Base-by-base conservation (phyloP, 1,140 invertebrate genomes). In the Macrobrachium rosenbergii region DNA sequence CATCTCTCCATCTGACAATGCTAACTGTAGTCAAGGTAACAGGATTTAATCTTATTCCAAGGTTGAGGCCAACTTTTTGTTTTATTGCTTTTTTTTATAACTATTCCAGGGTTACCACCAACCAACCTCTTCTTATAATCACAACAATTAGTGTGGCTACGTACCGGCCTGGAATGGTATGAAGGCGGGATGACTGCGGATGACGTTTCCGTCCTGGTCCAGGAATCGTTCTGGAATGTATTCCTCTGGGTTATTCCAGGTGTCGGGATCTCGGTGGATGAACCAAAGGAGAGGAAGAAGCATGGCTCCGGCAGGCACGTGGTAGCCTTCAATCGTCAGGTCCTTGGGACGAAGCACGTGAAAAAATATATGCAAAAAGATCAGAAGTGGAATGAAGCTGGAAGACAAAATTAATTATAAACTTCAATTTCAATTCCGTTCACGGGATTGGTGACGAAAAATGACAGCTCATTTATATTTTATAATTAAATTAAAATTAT, bases 81-180 rank as follows among this genome's bases (percentile, higher is more conserved):
- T n/a, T n/a, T n/a, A n/a, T n/a, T 37, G 28, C 2, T 5, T 73
- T 7, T 21, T 12, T 5, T 73, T 73, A 14, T 37, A 73, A 17
- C 69, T 21, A n/a, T 23, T 73, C 69, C 21, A n/a, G 14, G 37
- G 37, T 37, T 21, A n/a, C 5, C 14, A n/a, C 21, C 69, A 73
- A 23, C 69, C 21, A 3, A 8, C 37, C 69, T 73, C 14, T 73
- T 23, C 21, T 37, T 17, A 14, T 21, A 16, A 43, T n/a, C 21
- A 21, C 2, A 21, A 21, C 2, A 21, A 62, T 60, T 21, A 8
- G 23, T 62, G 23, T 62, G n/a, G 10, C 64, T 45, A 78, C 91
- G 91, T 90, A 94, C 96, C 96, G 88, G 93, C 94, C 93, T 97
- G 96, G 90, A 97, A 98, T 17, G 97, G 97, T 79, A 97, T 94